Evolutionary conservation across 2,113 vertebrate species (phyloP).

Genomic region (Carlito syrichta): DNA sequence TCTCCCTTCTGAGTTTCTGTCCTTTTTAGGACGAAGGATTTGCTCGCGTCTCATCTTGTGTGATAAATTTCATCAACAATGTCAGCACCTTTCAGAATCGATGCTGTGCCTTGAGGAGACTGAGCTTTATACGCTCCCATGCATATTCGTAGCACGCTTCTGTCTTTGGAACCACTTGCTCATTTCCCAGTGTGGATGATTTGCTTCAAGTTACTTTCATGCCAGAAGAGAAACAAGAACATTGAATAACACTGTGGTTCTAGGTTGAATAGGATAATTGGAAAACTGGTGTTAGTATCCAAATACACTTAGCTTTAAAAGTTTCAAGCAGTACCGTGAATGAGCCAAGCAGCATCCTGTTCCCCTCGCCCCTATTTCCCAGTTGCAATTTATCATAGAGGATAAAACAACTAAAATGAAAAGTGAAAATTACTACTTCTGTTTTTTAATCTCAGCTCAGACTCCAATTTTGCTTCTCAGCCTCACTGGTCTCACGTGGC

Average conservation of each 20-base stretch:
- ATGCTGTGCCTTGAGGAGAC: not conserved
- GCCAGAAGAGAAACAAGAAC: not conserved
- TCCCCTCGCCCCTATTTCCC: rapidly evolving
- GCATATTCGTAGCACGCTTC: not conserved
- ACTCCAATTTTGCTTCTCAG: not conserved
- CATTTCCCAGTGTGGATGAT: not conserved
- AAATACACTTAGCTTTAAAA: not conserved
- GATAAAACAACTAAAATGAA: not conserved
- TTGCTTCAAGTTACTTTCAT: not conserved
- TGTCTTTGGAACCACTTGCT: not conserved
- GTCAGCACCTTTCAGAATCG: not conserved
- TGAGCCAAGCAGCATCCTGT: not conserved
- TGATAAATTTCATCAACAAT: conserved; percentile 55
- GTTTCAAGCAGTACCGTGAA: not conserved
- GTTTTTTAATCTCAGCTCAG: not conserved
- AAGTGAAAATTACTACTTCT: not conserved
- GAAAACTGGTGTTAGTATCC: not conserved
- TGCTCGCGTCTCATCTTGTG: not conserved
- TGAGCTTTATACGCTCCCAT: not conserved
- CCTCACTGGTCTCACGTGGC: not conserved
- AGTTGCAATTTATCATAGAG: too few species aligned
- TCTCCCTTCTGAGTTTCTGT: conserved; percentile 60
- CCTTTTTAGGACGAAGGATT: conserved; percentile 76
- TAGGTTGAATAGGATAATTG: not conserved
- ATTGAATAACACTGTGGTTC: not conserved